A percentile compares a stretch with the other conserved stretches of the same genome.
Evolutionary conservation across 2,797 vertebrate genomes (phyloP).

Genomic region (Hydrophis major): DNA sequence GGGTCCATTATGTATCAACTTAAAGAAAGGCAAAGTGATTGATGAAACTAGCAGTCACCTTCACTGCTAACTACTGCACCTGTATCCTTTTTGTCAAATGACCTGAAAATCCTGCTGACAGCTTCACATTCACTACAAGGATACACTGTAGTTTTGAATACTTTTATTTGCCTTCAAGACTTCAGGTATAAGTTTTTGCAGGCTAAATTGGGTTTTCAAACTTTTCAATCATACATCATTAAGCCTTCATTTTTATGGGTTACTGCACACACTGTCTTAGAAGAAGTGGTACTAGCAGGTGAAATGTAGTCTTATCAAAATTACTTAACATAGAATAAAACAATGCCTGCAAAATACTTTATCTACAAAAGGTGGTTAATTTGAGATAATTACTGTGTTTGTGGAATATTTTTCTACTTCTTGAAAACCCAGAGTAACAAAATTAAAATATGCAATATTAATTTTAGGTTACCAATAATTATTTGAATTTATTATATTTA

Average conservation of each 20-base stretch:
- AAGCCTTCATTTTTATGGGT: slow-evolving; percentile 5
- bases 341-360: not conserved
- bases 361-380: slow-evolving; percentile 18
- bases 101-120: slow-evolving; percentile 99
- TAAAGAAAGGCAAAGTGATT: slow-evolving; percentile 98
- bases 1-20: slow-evolving; percentile 99
- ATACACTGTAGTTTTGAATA: slow-evolving; percentile 70
- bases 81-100: slow-evolving; percentile 96
- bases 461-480: not conserved
- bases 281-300: not conserved
- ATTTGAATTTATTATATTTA: not conserved
- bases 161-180: slow-evolving; percentile 72
- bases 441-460: not conserved
- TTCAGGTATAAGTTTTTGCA: slow-evolving; percentile 40
- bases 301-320: slow-evolving; percentile 34
- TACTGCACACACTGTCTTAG: slow-evolving; percentile 39
- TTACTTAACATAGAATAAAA: slow-evolving; percentile 6
- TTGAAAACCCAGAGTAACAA: not conserved
- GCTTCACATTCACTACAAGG: slow-evolving; percentile 84
- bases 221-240: slow-evolving; percentile 32
- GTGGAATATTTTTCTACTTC: not conserved
- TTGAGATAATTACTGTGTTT: slow-evolving; percentile 20
- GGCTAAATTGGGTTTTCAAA: slow-evolving; percentile 36
- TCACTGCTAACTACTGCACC: slow-evolving; percentile 92
- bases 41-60: slow-evolving; percentile 98